Conservation (phyloP, 2,888 invertebrate genomes). For the Flabesymbios commensalis region DNA sequence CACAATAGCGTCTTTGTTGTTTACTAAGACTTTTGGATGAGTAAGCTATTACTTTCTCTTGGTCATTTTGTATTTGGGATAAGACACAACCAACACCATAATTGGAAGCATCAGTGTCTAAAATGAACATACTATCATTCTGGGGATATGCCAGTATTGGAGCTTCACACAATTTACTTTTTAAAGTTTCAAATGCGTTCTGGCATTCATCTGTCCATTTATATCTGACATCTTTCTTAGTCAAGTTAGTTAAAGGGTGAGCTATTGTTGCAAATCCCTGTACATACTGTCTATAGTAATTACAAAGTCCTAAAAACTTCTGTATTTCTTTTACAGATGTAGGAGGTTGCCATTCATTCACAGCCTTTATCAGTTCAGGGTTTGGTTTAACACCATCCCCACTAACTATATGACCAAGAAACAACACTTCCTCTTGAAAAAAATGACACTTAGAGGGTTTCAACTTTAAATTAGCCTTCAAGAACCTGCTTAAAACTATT, state of each 20-base stretch:
- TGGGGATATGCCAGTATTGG: neutral
- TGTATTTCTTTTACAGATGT: neutral
- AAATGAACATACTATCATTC: neutral
- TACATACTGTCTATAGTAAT: constrained; percentile 12
- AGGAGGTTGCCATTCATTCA: constrained; percentile 16
- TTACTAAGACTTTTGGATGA: neutral
- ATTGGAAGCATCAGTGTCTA: neutral
- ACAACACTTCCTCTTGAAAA: constrained; percentile 8
- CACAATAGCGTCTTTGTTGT: neutral
- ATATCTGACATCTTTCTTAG: neutral
- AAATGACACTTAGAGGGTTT: constrained; percentile 9
- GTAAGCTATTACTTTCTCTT: neutral
- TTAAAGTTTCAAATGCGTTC: neutral
- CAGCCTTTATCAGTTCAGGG: constrained; percentile 7
- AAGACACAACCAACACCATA: neutral
- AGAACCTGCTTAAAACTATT: constrained; percentile 24
- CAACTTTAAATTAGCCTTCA: constrained; percentile 6
- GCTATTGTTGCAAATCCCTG: constrained; percentile 8
- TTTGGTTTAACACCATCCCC: constrained; percentile 15
- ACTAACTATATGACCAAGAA: constrained; percentile 14
- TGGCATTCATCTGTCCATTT: neutral
- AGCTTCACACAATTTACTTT: neutral
- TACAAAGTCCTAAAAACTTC: constrained; percentile 8
- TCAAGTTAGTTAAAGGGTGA: constrained; percentile 1
- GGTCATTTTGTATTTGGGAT: neutral